Percentiles rank a stretch among this genome's conserved stretches.
phyloP scores from a whole-genome alignment of 2,797 vertebrate species.

The Hippoglossus hippoglossus region DNA sequence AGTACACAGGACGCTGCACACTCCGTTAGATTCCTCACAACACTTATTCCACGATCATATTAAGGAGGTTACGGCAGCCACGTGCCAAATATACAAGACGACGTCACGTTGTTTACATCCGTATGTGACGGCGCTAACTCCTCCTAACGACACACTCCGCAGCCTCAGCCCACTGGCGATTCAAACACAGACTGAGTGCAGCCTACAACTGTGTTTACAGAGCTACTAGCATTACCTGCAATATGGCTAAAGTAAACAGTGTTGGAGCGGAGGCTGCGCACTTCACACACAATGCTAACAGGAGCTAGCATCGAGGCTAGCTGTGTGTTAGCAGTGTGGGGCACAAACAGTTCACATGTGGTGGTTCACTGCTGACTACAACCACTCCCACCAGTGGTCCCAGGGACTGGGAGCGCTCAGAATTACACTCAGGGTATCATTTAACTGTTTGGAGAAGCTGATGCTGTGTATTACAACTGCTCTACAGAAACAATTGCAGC shows the following conservation, averaged over 20 bases:
- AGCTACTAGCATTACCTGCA: not conserved
- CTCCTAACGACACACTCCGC: conserved; percentile 7
- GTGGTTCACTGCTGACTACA: conserved; percentile 45
- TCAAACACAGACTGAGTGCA: not conserved
- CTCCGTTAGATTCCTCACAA: not conserved
- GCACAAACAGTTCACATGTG: conserved; percentile 64
- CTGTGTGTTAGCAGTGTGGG: conserved; percentile 41
- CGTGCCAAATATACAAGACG: conserved; percentile 62
- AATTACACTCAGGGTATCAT: not conserved
- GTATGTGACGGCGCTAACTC: conserved; percentile 53
- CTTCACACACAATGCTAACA: conserved; percentile 18
- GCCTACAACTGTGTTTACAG: conserved; percentile 9
- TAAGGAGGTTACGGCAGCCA: conserved; percentile 55
- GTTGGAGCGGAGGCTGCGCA: not conserved
- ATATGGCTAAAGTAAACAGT: conserved; percentile 8
- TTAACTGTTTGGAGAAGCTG: not conserved
- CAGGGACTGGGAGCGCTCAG: conserved; percentile 25
- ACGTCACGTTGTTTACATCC: conserved; percentile 87
- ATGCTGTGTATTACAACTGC: too few relatives aligned
- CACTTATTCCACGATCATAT: conserved; percentile 13
- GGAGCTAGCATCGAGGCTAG: conserved; percentile 14
- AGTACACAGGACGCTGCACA: not conserved
- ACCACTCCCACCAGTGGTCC: conserved; percentile 75
- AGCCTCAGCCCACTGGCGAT: not conserved
- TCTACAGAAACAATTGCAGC: too few relatives aligned